Evolutionary conservation across 2,113 vertebrate genomes (phyloP).

Genomic region (Pterocles gutturalis): DNA sequence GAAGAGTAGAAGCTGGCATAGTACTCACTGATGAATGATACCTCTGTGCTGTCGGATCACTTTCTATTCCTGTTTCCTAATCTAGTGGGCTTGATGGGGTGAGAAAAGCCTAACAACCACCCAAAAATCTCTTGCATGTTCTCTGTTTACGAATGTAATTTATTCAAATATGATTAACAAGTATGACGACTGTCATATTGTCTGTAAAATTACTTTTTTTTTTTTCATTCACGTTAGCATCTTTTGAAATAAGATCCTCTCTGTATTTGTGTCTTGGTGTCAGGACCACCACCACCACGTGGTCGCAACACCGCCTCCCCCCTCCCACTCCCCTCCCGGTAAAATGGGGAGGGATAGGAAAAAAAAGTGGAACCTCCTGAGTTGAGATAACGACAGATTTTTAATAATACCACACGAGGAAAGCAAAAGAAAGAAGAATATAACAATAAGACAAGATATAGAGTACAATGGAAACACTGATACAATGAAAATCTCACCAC

Average conservation of each 20-base stretch:
- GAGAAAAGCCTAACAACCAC: neutral
- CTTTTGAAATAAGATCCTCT: neutral
- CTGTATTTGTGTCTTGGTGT: no score
- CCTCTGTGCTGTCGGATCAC: neutral
- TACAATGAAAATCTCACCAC: no score
- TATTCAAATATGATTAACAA: neutral
- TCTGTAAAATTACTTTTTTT: neutral
- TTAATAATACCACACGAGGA: no score
- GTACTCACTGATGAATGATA: neutral
- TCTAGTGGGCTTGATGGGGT: neutral
- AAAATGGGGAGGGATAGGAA: no score
- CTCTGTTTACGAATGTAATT: neutral
- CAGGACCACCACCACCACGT: no score
- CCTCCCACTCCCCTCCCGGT: no score
- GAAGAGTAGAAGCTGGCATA: neutral
- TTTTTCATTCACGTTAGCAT: neutral
- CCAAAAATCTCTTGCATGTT: neutral
- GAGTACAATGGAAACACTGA: no score
- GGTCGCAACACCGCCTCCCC: no score
- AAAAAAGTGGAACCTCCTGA: no score
- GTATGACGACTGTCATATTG: neutral
- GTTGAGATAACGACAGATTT: no score
- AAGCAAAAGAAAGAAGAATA: no score
- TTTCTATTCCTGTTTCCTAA: neutral
- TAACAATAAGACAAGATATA: no score